A percentile compares a stretch with the other conserved stretches of the same genome.
Evolutionary conservation across 1,140 invertebrate species (phyloP).

Genomic region (Parapsyche elsis): DNA sequence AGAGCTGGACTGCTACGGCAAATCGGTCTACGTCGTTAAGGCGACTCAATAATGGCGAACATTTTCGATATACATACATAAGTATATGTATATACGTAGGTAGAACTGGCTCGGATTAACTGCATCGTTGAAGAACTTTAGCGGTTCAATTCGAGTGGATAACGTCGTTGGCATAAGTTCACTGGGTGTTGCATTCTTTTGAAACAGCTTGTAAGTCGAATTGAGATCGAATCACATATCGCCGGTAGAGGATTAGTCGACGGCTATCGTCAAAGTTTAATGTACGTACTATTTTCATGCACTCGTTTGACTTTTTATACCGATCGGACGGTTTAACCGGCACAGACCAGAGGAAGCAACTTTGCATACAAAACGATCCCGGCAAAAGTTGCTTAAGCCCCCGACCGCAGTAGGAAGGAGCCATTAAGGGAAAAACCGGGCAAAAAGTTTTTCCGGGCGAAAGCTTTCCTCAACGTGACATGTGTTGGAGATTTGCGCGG

Average conservation of each 20-base stretch:
- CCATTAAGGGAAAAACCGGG: conserved; percentile 28
- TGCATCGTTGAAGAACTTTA: no score
- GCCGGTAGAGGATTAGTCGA: not conserved
- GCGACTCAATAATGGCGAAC: no score
- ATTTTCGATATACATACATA: no score
- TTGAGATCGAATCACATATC: not conserved
- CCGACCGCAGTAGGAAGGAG: not conserved
- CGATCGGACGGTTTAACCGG: not conserved
- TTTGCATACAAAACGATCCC: conserved; percentile 38
- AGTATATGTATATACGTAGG: no score
- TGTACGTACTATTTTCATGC: not conserved
- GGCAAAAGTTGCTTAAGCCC: conserved; percentile 27
- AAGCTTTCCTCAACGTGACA: conserved; percentile 21
- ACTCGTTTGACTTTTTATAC: not conserved
- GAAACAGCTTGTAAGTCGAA: not conserved
- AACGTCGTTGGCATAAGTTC: no score
- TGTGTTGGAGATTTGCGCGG: conserved; percentile 24
- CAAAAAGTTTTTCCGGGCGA: conserved; percentile 23
- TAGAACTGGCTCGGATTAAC: no score
- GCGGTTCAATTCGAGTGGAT: no score
- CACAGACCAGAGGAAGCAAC: not conserved
- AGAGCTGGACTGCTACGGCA: no score
- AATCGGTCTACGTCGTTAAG: no score
- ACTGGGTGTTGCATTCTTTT: not conserved
- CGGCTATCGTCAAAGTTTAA: not conserved